These are phyloP conservation scores for Rhipidura dahli DNA, from an alignment of 2,113 vertebrate species.

Conservation along the genomic window DNA sequence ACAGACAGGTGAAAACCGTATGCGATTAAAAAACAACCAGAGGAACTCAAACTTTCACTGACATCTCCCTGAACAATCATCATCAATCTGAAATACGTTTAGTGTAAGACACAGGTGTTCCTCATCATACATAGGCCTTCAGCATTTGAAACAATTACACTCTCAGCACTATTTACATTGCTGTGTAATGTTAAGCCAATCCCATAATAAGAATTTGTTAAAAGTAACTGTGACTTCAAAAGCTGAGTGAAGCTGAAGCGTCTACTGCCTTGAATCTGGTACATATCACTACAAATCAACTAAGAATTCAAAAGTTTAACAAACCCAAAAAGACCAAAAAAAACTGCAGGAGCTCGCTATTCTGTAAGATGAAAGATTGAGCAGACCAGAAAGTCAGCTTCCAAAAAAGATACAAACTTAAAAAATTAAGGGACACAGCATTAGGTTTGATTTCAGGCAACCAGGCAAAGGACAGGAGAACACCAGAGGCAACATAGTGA, in stretches of 20 bases:
- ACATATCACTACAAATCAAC: not conserved
- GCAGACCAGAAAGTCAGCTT: not conserved
- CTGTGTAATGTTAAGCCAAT: not conserved
- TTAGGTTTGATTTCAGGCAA: not conserved
- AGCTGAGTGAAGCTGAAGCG: not conserved
- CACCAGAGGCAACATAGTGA: rapidly evolving
- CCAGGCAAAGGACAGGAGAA: not conserved
- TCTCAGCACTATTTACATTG: not conserved
- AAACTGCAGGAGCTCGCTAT: not conserved
- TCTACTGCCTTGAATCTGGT: not conserved
- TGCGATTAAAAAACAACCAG: not conserved
- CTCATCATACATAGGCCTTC: not conserved
- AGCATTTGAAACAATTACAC: not conserved
- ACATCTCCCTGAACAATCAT: not conserved
- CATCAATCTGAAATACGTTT: not conserved
- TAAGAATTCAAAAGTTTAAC: not conserved
- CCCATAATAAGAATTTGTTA: not conserved
- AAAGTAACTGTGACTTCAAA: not conserved
- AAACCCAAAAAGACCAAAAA: not conserved
- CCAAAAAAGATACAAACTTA: not conserved
- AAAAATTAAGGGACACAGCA: not conserved
- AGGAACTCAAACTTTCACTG: not conserved
- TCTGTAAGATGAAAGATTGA: not conserved
- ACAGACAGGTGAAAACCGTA: not conserved
- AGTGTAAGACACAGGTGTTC: rapidly evolving